Conservation (phyloP, 2,113 vertebrate species). For the Felis chaus region DNA sequence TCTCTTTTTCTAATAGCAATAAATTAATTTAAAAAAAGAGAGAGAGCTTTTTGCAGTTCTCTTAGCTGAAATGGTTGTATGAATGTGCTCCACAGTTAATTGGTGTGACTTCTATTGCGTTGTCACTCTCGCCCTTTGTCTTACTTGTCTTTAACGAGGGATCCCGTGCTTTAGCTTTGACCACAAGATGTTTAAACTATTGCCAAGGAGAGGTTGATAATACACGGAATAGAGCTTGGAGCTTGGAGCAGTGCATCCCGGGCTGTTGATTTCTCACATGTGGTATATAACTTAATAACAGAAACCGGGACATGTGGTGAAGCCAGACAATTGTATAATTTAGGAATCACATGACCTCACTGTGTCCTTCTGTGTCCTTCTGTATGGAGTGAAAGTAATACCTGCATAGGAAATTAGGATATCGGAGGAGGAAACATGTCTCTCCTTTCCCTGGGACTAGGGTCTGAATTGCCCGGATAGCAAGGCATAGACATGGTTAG, state of each 20-base stretch:
- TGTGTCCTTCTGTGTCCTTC: neutral
- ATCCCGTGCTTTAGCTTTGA: neutral
- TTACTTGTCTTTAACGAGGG: neutral
- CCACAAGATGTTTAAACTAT: neutral
- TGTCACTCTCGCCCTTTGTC: neutral
- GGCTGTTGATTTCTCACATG: neutral
- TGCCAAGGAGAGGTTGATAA: neutral
- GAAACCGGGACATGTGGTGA: neutral
- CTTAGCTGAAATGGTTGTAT: neutral
- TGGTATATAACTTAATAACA: neutral
- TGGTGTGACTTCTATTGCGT: neutral
- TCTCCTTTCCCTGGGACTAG: neutral
- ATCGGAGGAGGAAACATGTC: neutral
- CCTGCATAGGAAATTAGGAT: conserved; percentile 3
- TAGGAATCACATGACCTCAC: neutral
- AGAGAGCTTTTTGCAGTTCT: neutral
- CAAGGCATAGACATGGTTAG: neutral
- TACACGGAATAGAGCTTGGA: neutral
- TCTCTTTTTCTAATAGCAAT: too few species aligned
- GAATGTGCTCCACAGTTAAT: neutral
- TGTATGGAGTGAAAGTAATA: neutral
- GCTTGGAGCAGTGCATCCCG: neutral
- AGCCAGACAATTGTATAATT: neutral
- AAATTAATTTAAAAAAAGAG: too few species aligned
- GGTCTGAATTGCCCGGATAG: neutral